Base-by-base conservation (phyloP, 37 sponge, comb jelly and placozoan species). In the Amphimedon queenslandica region DNA sequence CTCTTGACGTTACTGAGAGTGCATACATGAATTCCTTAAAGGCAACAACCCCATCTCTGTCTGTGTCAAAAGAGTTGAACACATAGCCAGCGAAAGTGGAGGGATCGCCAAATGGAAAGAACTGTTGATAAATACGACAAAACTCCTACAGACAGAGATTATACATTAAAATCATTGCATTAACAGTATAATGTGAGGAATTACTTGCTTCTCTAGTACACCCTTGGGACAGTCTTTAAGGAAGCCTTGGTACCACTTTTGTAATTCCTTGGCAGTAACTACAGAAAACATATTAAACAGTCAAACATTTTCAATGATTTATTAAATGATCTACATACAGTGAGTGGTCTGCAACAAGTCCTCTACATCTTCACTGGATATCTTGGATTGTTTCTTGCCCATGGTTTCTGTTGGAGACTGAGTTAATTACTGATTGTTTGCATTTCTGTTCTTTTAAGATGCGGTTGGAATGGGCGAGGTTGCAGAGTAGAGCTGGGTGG, bases 221-320 rank as follows among this genome's bases (percentile, higher is more conserved):
- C 92, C 92, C 24, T 88, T 80, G 18, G 92, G 92, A 63, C 88
- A 92, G 67, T 92, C 92, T 72, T 70, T 64, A 27, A 87, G 67
- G 64, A 92, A 92, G 36, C 78, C 82, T 80, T 69, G 71, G 60
- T 83, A 92, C 90, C 88, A 88, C 37, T 40, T 51, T 58, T 88
- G 77, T 29, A 88, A 78, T 47, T 88, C 88, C n/a, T 82, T 82
- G 0, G 83, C 53, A 55, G 57, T 63, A 56, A 88, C 88, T 88
- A 60, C 28, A 55, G 41, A 6, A 40, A n/a, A n/a, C n/a, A n/a
- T n/a, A n/a, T n/a, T n/a, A n/a, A n/a, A n/a, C n/a, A n/a, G n/a
- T n/a, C n/a, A n/a, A n/a, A n/a, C n/a, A n/a, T n/a, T n/a, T n/a
- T n/a, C n/a, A n/a, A n/a, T n/a, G n/a, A n/a, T n/a, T n/a, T n/a